Evolutionary conservation across 2,888 invertebrate genomes (phyloP).

Genomic region (Agrotis puta): DNA sequence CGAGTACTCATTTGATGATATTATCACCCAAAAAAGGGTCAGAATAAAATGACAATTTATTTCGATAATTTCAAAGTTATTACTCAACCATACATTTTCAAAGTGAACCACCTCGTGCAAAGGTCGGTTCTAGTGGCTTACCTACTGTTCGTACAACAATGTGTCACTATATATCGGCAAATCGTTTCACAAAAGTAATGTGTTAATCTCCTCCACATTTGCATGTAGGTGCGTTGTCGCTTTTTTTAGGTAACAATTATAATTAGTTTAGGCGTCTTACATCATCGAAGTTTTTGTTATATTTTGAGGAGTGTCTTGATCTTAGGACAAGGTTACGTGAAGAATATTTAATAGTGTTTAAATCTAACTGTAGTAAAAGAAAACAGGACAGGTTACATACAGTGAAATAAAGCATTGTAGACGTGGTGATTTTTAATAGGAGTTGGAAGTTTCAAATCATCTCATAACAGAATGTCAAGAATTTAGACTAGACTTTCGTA

Average conservation of each 20-base stretch:
- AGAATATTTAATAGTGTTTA: background rate
- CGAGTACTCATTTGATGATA: too few relatives aligned
- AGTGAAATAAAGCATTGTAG: background rate
- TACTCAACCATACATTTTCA: background rate
- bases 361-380: background rate
- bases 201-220: conserved; percentile 27
- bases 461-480: too few relatives aligned
- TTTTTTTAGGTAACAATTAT: conserved; percentile 26
- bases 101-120: background rate
- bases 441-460: background rate
- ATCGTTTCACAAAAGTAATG: conserved; percentile 34
- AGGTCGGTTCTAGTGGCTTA: conserved; percentile 2
- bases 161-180: conserved; percentile 27
- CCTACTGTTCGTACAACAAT: conserved; percentile 17
- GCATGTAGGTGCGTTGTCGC: conserved; percentile 29
- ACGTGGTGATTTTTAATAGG: background rate
- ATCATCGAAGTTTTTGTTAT: background rate
- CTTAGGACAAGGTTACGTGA: background rate
- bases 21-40: too few relatives aligned
- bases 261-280: conserved; percentile 8
- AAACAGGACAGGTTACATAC: background rate
- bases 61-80: background rate
- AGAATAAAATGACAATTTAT: too few relatives aligned
- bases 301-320: background rate
- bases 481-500: too few relatives aligned